A percentile compares a stretch with the other conserved stretches of the same genome.
These are phyloP conservation scores for Geophilus truncorum DNA, from an alignment of 2,888 invertebrate species.

Conservation along the genomic window DNA sequence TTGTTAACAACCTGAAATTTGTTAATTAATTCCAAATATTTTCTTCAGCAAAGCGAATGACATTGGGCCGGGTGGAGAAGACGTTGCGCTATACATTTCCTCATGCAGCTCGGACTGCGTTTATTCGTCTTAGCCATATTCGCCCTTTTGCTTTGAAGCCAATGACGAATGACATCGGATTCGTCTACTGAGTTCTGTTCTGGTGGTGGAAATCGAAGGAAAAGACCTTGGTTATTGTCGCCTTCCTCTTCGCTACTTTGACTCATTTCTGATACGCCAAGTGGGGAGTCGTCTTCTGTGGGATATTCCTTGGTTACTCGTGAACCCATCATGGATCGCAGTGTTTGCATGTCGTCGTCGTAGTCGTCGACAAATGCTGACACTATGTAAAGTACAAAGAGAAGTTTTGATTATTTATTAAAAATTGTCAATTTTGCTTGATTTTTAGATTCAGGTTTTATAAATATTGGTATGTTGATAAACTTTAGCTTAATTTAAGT, in stretches of 20 bases:
- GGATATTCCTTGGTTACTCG: not conserved
- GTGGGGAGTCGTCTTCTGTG: not conserved
- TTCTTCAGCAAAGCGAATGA: conserved; percentile 45
- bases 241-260: not conserved
- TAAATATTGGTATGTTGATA: no score
- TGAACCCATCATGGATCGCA: not conserved
- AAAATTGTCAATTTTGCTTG: no score
- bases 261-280: not conserved
- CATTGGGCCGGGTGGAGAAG: conserved; percentile 47
- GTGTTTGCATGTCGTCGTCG: not conserved
- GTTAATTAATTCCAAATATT: conserved; percentile 13
- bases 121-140: conserved; percentile 39
- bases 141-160: conserved; percentile 25
- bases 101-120: conserved; percentile 46
- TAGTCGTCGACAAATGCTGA: conserved; percentile 1
- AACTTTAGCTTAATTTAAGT: no score
- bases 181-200: not conserved
- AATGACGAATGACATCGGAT: not conserved
- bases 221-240: not conserved
- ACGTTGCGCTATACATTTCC: conserved; percentile 46
- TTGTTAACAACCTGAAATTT: not conserved
- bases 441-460: no score
- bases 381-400: not conserved
- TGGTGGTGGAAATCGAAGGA: not conserved
- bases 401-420: no score